These are phyloP conservation scores for Drosophila tripunctata DNA, from an alignment of 2,888 invertebrate genomes.

Conservation along the genomic window DNA sequence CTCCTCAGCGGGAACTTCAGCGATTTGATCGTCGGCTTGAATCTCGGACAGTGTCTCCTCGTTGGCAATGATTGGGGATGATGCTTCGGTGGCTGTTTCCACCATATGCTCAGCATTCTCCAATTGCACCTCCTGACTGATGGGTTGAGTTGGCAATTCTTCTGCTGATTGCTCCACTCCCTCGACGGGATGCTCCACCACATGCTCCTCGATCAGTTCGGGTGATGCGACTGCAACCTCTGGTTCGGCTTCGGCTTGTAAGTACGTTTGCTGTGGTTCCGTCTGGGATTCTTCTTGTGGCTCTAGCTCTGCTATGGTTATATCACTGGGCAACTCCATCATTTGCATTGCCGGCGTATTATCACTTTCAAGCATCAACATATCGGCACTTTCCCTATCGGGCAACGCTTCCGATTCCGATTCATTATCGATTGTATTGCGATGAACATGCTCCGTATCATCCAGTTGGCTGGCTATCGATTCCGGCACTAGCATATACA, in stretches of 20 bases:
- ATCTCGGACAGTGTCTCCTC: constrained; percentile 2
- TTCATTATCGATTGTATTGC: constrained; percentile 59
- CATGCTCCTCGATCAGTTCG: constrained; percentile 58
- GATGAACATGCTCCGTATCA: constrained; percentile 64
- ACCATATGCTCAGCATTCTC: constrained; percentile 44
- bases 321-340: constrained; percentile 63
- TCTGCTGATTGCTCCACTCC: constrained; percentile 32
- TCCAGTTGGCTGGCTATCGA: constrained; percentile 62
- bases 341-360: constrained; percentile 69
- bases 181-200: constrained; percentile 49
- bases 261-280: constrained; percentile 7
- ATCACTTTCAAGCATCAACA: constrained; percentile 81
- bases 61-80: not conserved
- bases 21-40: constrained; percentile 10
- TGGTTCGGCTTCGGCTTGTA: constrained; percentile 5
- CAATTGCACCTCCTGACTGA: constrained; percentile 62
- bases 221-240: constrained; percentile 37
- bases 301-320: constrained; percentile 40
- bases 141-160: not conserved
- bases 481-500: constrained; percentile 76
- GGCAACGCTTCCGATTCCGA: constrained; percentile 25
- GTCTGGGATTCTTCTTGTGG: constrained; percentile 28
- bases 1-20: not conserved
- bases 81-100: constrained; percentile 48
- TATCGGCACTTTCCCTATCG: constrained; percentile 61